phyloP scores from a whole-genome alignment of 1,140 invertebrate species.

The Drosophila nasuta region DNA sequence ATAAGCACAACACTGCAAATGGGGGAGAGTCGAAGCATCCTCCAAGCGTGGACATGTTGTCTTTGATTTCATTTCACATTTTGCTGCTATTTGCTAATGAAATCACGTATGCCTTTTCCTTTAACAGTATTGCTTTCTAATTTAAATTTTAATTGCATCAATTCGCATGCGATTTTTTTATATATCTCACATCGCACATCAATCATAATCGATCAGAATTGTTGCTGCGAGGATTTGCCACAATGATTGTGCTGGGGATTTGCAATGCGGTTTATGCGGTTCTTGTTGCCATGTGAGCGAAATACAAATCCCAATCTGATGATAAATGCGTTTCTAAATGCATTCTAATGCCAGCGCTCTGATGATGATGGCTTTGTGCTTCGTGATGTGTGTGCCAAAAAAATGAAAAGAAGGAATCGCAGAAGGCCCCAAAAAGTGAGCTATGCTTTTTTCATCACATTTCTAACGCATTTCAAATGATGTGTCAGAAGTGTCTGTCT shows the following conservation, averaged over 20 bases:
- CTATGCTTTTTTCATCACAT: constrained; percentile 46
- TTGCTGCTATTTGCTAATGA: constrained; percentile 60
- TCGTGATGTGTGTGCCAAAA: constrained; percentile 49
- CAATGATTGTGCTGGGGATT: constrained; percentile 43
- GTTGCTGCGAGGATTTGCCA: constrained; percentile 49
- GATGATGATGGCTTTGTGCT: constrained; percentile 13
- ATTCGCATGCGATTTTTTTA: constrained; percentile 36
- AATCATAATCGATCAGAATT: constrained; percentile 76
- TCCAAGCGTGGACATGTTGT: constrained; percentile 30
- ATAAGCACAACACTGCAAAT: constrained; percentile 6
- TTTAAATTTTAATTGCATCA: constrained; percentile 77
- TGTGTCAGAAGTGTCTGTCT: constrained; percentile 35
- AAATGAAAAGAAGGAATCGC: neutral
- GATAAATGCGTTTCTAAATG: constrained; percentile 81
- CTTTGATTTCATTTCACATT: constrained; percentile 57
- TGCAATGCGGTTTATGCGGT: constrained; percentile 9
- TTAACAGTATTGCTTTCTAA: constrained; percentile 29
- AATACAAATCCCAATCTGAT: constrained; percentile 56
- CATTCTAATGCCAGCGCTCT: constrained; percentile 67
- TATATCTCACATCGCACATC: constrained; percentile 43
- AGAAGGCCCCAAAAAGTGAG: constrained; percentile 51
- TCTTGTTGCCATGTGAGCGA: constrained; percentile 1
- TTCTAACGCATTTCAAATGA: constrained; percentile 60
- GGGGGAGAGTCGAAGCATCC: constrained; percentile 6
- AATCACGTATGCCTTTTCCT: constrained; percentile 64